Evolutionary conservation across 1,140 invertebrate genomes (phyloP).

Genomic region (Drosophila lowei): DNA sequence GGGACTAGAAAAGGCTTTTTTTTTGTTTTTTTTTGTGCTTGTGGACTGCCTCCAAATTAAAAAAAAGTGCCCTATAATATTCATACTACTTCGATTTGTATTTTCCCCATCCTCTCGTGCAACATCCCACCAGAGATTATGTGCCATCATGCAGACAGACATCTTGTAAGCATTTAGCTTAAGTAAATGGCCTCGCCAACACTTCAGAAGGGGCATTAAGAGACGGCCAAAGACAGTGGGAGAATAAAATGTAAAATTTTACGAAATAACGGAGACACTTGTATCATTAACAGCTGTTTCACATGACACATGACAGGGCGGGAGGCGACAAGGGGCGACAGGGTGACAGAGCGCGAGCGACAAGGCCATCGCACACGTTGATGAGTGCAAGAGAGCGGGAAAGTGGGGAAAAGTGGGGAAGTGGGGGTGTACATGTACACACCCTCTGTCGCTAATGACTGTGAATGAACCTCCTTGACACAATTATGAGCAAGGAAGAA

Average conservation of each 20-base stretch:
- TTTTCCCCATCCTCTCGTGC: too few relatives aligned
- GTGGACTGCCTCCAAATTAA: too few relatives aligned
- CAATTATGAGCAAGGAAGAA: slow-evolving; percentile 54
- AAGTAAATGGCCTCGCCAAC: slow-evolving; percentile 34
- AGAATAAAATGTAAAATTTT: slow-evolving; percentile 43
- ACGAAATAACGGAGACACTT: slow-evolving; percentile 55
- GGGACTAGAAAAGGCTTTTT: too few relatives aligned
- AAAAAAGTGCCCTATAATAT: too few relatives aligned
- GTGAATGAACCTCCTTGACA: slow-evolving; percentile 78
- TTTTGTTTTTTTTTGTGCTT: too few relatives aligned
- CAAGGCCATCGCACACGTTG: slow-evolving; percentile 35
- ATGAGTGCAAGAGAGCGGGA: slow-evolving; percentile 3
- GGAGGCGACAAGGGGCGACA: slow-evolving; percentile 6
- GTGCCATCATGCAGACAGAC: slow-evolving; percentile 19
- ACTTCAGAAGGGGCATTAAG: slow-evolving; percentile 3
- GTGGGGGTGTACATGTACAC: slow-evolving; percentile 49
- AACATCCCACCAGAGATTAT: slow-evolving; percentile 34
- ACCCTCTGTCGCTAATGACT: slow-evolving; percentile 65
- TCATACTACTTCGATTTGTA: too few relatives aligned
- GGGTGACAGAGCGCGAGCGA: slow-evolving; percentile 17
- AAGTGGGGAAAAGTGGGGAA: slow-evolving; percentile 11
- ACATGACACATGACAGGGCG: slow-evolving; percentile 56
- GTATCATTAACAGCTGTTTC: slow-evolving; percentile 77
- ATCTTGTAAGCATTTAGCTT: slow-evolving; percentile 46
- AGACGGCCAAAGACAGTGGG: neutral